Evolutionary conservation across 2,797 vertebrate species (phyloP).

Genomic region (Emys orbicularis): DNA sequence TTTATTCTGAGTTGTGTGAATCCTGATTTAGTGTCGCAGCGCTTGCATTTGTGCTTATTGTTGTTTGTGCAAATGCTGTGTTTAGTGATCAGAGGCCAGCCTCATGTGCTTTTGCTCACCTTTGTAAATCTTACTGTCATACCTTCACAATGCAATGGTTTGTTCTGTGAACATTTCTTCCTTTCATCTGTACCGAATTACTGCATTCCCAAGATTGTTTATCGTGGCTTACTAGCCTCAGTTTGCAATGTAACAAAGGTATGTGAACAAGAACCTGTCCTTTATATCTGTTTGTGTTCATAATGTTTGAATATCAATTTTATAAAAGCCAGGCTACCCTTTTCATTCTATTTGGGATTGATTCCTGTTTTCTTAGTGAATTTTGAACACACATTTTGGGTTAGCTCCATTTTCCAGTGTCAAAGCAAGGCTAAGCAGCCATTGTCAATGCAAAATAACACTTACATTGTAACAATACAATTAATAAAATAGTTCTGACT

Average conservation of each 20-base stretch:
- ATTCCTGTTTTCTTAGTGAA: conserved; percentile 23
- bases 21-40: not conserved
- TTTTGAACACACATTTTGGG: too few relatives aligned
- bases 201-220: conserved; percentile 32
- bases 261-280: not conserved
- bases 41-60: not conserved
- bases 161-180: conserved; percentile 44
- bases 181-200: not conserved
- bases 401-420: not conserved
- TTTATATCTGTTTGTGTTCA: not conserved
- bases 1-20: conserved; percentile 3
- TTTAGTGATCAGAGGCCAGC: not conserved
- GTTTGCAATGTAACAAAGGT: not conserved
- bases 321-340: not conserved
- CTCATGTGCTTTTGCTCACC: not conserved
- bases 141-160: not conserved
- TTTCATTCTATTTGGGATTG: not conserved
- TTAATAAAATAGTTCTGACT: not conserved
- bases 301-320: conserved; percentile 13
- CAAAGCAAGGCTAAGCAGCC: not conserved
- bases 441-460: not conserved
- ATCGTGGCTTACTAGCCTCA: not conserved
- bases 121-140: fast-evolving
- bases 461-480: fast-evolving
- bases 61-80: not conserved